Evolutionary conservation across 2,797 vertebrate genomes (phyloP), one percentile per base, ranked within the genome.

Genomic region (Odontamblyopus lacepedii): DNA sequence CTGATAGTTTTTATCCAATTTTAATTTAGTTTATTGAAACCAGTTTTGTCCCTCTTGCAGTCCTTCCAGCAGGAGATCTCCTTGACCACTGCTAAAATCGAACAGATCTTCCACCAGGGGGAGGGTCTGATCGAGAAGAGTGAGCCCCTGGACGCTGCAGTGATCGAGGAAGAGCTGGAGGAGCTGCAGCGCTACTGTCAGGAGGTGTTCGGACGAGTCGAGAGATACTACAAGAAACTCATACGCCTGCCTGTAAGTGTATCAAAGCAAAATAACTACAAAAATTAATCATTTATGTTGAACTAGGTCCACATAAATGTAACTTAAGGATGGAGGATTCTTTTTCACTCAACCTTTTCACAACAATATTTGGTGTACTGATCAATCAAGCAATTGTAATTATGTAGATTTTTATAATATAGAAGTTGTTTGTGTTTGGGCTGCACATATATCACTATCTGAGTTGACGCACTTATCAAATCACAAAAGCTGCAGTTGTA

Each of bases 1-100:
- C 53, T 56, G 7, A 7, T 23, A 9, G 13, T 13, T 41, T 41
- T 41, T 1, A 55, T n/a, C 18, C 18, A 8, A 13, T 29, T 29
- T 59, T 59, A 29, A 27, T 48, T 41, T 65, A 27, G 27, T 30
- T 12, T 30, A 35, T 27, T 18, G 6, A 56, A 23, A 35, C n/a
- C 19, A 29, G 11, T 19, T 53, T 35, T 15, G 71, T 5, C 0
- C 3, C 5, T 61, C 69, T 62, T 75, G 15, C 74, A 99, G 98
- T 98, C 96, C 0, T 99, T 99, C 86, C 97, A 99, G 87, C 96
- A 98, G 92, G 98, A 99, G 87, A 99, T 99, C 72, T 94, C 96
- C 0, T 74, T 99, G 82, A 98, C 98, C 77, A 95, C 92, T 51
- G 94, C 68, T 75, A 98, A 96, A 92, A 97, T 99, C 2, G 95